These are phyloP conservation scores for Calephelis virginiensis DNA, from an alignment of 1,140 invertebrate genomes.

Conservation along the genomic window DNA sequence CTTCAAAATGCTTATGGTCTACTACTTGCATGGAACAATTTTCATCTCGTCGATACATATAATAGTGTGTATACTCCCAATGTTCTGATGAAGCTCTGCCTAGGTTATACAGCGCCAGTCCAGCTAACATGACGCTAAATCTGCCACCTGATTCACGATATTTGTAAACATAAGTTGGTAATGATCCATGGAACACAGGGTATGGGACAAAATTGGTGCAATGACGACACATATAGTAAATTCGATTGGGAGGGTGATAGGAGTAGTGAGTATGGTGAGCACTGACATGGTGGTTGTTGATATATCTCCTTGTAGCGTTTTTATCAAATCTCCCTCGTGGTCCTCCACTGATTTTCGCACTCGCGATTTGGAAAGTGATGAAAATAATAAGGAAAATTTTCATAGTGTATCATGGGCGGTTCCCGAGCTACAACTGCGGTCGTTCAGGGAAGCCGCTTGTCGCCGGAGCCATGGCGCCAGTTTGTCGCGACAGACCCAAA, in stretches of 20 bases:
- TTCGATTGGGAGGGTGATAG: conserved; percentile 57
- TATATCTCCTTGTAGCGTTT: conserved; percentile 28
- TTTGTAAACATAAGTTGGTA: conserved; percentile 60
- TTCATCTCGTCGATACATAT: conserved; percentile 42
- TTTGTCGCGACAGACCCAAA: conserved; percentile 44
- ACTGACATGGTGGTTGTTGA: conserved; percentile 44
- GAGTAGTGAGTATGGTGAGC: conserved; percentile 56
- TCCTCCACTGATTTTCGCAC: conserved; percentile 55
- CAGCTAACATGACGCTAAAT: conserved; percentile 51
- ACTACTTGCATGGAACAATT: conserved; percentile 62
- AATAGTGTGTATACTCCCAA: conserved; percentile 43
- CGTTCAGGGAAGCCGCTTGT: conserved; percentile 46
- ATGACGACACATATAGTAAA: conserved; percentile 54
- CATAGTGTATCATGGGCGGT: conserved; percentile 60
- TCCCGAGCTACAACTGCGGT: conserved; percentile 59
- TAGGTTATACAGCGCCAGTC: conserved; percentile 62
- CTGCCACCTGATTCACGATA: conserved; percentile 56
- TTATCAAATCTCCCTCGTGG: conserved; percentile 46
- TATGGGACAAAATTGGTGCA: conserved; percentile 49
- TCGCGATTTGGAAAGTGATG: conserved; percentile 29
- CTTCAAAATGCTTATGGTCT: conserved; percentile 50
- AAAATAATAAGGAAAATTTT: conserved; percentile 38
- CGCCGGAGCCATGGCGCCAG: conserved; percentile 51
- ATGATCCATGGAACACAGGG: conserved; percentile 57
- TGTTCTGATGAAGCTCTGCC: conserved; percentile 48